phyloP scores from a whole-genome alignment of 2,888 invertebrate genomes.

The Dicranocentrus wangi region DNA sequence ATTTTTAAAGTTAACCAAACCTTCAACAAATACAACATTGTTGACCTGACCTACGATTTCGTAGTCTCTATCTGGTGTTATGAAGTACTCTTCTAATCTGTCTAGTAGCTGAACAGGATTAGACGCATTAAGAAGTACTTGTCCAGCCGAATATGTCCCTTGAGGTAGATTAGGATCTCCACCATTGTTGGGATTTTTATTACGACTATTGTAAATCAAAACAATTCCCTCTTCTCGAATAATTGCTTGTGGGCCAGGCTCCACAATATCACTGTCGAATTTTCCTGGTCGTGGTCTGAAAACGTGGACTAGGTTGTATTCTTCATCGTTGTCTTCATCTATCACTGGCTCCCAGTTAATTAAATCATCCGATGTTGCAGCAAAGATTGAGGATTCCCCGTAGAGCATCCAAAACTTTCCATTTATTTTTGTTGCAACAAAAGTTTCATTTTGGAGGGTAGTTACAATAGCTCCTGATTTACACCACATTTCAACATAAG shows the following conservation, averaged over 20 bases:
- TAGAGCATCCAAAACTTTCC: conserved; percentile 69
- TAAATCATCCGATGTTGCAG: conserved; percentile 64
- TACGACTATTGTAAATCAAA: conserved; percentile 62
- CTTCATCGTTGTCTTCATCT: conserved; percentile 14
- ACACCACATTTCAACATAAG: conserved; percentile 65
- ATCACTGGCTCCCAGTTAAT: conserved; percentile 66
- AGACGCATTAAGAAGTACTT: conserved; percentile 47
- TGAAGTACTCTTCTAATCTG: conserved; percentile 54
- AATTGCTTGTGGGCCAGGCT: conserved; percentile 63
- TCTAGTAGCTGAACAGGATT: conserved; percentile 44
- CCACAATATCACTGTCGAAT: conserved; percentile 64
- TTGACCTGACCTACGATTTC: conserved; percentile 64
- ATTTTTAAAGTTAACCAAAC: conserved; percentile 51
- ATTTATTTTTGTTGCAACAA: conserved; percentile 63
- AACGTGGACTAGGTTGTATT: conserved; percentile 32
- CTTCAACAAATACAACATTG: conserved; percentile 67
- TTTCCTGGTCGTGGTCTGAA: conserved; percentile 54
- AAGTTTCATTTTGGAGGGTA: conserved; percentile 23
- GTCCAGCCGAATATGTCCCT: conserved; percentile 65
- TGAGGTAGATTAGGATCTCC: conserved; percentile 55
- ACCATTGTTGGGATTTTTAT: conserved; percentile 33
- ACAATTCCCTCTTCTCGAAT: conserved; percentile 52
- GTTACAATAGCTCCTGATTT: conserved; percentile 70
- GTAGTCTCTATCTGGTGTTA: conserved; percentile 64
- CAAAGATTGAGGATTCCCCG: conserved; percentile 65